Evolutionary conservation across 1,140 invertebrate genomes (phyloP), one percentile per base, ranked within the genome.

Genomic region (Sarcophaga peregrina): DNA sequence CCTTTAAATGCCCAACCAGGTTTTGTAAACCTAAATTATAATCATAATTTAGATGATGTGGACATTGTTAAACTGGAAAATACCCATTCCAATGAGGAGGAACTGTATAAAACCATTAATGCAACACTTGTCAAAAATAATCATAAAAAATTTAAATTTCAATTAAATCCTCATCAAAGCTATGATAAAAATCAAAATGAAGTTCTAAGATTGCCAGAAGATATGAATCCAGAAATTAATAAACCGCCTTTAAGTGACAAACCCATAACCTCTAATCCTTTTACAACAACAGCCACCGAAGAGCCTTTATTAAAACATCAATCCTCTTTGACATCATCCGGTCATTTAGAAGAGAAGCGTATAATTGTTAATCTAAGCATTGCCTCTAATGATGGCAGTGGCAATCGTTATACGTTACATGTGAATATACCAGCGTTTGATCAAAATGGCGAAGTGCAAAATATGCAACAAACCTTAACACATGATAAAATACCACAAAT

Each of bases 351-450:
- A 8, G 75, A 85, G 11, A 89, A 86, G 25, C 86, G 89, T 8
- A 90, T 90, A 25, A 76, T 90, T 48, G 85, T 90, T 3, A 90
- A 90, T 84, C 75, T 90, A 72, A 89, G 89, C 8, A 90, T 90
- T 45, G 90, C 87, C 54, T 90, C 90, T 6, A 90, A 89, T 82
- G 87, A 86, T 80, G 89, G 85, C 45, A 86, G 83, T 47, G 88
- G 87, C 80, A 88, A 86, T n/a, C 81, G 90, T n/a, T 90, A 90
- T 80, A 89, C 87, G 0, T 81, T 90, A 10, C 89, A 90, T 82
- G 89, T 90, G 20, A 87, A 87, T 8, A 87, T 90, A 46, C 90
- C 90, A 20, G 86, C 85, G 0, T 88, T 86, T 20, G 86, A 82
- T 5, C 20, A 54, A n/a, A 73, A 75, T 47, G 68, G 54, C 5